Evolutionary conservation across 92 coral and sea anemone genomes (phyloP).

Genomic region (Parazoanthus darwini): DNA sequence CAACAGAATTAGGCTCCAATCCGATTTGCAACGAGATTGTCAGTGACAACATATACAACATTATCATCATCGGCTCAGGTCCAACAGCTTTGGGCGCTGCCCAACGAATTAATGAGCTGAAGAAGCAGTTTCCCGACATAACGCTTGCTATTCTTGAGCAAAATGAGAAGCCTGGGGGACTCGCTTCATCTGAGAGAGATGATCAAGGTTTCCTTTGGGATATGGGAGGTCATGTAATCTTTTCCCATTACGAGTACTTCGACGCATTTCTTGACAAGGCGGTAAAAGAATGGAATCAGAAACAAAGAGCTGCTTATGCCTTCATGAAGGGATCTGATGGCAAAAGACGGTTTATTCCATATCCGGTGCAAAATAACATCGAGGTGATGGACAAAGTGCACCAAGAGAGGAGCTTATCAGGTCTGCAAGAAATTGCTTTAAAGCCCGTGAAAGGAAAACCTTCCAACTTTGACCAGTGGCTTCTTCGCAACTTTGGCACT

Average conservation of each 20-base stretch:
- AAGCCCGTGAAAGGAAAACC: conserved; percentile 23
- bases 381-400: conserved; percentile 60
- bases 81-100: conserved; percentile 73
- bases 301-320: conserved; percentile 59
- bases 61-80: conserved; percentile 65
- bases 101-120: conserved; percentile 52
- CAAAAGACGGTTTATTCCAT: conserved; percentile 61
- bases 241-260: conserved; percentile 65
- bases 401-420: conserved; percentile 37
- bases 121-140: conserved; percentile 39
- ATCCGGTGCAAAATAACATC: conserved; percentile 59
- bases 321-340: conserved; percentile 70
- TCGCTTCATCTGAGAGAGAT: conserved; percentile 67
- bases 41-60: not conserved
- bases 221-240: conserved; percentile 73
- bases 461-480: conserved; percentile 68
- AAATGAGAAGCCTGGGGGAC: conserved; percentile 56
- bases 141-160: conserved; percentile 53
- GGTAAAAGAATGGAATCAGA: conserved; percentile 52
- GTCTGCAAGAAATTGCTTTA: conserved; percentile 45
- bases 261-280: conserved; percentile 51
- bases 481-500: conserved; percentile 55
- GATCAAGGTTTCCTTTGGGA: conserved; percentile 69
- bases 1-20: not conserved
- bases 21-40: not conserved